Base-by-base conservation (phyloP, 2,797 vertebrate genomes). In the Emydoidea blandingii region DNA sequence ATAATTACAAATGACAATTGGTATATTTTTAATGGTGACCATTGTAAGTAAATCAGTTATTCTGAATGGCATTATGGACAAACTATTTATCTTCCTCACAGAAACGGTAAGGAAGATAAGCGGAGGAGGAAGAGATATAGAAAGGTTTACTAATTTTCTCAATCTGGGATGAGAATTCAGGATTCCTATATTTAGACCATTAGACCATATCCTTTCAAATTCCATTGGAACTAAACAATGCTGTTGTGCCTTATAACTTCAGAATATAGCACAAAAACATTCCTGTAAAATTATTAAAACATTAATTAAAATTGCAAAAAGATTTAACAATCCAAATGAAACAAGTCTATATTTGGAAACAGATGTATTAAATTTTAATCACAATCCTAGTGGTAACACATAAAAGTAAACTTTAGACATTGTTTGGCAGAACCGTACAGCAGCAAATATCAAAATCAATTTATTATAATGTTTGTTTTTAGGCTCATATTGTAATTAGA, bases 151-250 rank as follows among this genome's bases (percentile, higher is more conserved):
- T 84, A 1, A 12, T 89, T 91, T 88, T 72, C 79, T 79, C 41
- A 54, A 29, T 72, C 6, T 74, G 10, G 25, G n/a, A 15, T 0
- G 0, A 65, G 3, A 31, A 16, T 12, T 2, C 0, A 85, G 4
- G 31, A 85, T 27, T 44, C 25, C 15, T 72, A 47, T 25, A 59
- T 16, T 57, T 5, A n/a, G 23, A 62, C 3, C 6, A 19, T 12
- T 0, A 0, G 72, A 56, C 47, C 56, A n/a, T 56, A 76, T 57
- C 2, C 41, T 47, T 15, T 72, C 44, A 19, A 44, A 18, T 41
- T 54, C 16, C 19, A 19, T 34, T 44, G 25, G 52, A 12, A 54
- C 7, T 54, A 52, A 76, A 31, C 41, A 47, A 44, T 72, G 50
- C 10, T 53, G 41, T 74, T 54, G 23, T 74, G 41, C 12, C 41